A percentile compares a stretch with the other conserved stretches of the same genome.
Conservation (phyloP, 2,113 vertebrate genomes). For the Toxotes chatareus region DNA sequence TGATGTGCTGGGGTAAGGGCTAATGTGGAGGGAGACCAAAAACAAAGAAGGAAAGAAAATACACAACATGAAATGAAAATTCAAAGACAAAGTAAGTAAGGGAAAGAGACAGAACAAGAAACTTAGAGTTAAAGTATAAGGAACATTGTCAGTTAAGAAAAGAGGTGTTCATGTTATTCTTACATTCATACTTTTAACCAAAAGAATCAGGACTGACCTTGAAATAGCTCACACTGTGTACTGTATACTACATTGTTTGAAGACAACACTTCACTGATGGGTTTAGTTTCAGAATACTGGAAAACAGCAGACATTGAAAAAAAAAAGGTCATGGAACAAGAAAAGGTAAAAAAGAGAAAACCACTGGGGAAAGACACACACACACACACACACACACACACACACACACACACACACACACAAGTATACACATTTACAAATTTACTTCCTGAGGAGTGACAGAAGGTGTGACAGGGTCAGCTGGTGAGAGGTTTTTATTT, state of each 20-base stretch:
- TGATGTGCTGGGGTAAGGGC: not conserved
- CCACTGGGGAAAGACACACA: constrained; percentile 1
- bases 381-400: not conserved
- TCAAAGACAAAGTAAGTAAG: not conserved
- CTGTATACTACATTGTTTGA: not conserved
- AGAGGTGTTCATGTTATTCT: not conserved
- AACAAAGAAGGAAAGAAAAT: not conserved
- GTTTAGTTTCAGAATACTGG: not conserved
- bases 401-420: constrained; percentile 34
- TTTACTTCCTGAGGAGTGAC: constrained; percentile 45
- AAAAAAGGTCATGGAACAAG: not conserved
- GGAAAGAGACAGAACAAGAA: not conserved
- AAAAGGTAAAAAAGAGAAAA: constrained; percentile 6
- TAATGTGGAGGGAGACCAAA: not conserved
- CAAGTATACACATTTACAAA: constrained; percentile 22
- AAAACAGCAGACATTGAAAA: not conserved
- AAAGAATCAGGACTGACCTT: not conserved
- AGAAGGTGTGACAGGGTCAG: constrained; percentile 64
- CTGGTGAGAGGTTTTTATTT: constrained; percentile 44
- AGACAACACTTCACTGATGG: not conserved
- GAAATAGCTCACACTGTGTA: not conserved
- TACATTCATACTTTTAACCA: not conserved
- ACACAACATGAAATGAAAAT: not conserved
- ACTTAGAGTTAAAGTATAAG: not conserved
- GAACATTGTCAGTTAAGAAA: not conserved